Percentiles rank a stretch among this genome's conserved stretches.
phyloP scores from a whole-genome alignment of 2,113 vertebrate species.

The Sus scrofa region DNA sequence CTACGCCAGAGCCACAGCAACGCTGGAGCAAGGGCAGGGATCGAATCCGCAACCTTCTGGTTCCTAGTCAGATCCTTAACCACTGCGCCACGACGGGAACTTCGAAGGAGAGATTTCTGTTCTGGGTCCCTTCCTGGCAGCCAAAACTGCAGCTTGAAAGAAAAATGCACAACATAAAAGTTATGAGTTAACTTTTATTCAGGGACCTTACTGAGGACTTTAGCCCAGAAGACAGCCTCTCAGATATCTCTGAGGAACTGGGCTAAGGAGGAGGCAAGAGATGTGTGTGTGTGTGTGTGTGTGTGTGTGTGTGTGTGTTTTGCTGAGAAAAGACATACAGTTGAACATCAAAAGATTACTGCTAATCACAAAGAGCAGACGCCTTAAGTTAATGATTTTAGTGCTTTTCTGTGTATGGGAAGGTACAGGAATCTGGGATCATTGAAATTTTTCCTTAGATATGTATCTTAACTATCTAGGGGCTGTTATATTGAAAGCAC shows the following conservation, averaged over 20 bases:
- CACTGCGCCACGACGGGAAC: no score
- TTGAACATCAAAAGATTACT: neutral
- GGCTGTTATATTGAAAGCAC: neutral
- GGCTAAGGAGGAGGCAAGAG: neutral
- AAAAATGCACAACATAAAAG: neutral
- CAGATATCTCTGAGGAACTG: neutral
- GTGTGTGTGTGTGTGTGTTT: neutral
- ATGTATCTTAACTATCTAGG: neutral
- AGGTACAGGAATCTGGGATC: neutral
- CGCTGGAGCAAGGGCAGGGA: no score
- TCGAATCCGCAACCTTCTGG: no score
- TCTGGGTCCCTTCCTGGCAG: neutral
- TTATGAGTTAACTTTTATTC: neutral
- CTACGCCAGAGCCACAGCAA: no score
- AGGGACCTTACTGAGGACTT: neutral
- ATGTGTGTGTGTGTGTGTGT: no score
- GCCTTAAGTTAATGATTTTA: neutral
- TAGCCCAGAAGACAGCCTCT: neutral
- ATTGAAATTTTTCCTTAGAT: neutral
- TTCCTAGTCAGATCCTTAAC: no score
- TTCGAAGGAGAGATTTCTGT: neutral
- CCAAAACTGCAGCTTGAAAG: neutral
- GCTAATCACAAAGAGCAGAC: neutral
- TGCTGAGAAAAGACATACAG: neutral
- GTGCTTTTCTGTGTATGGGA: neutral